Evolutionary conservation across 2,888 invertebrate species (phyloP).

Genomic region (Glaucopsyche alexis): DNA sequence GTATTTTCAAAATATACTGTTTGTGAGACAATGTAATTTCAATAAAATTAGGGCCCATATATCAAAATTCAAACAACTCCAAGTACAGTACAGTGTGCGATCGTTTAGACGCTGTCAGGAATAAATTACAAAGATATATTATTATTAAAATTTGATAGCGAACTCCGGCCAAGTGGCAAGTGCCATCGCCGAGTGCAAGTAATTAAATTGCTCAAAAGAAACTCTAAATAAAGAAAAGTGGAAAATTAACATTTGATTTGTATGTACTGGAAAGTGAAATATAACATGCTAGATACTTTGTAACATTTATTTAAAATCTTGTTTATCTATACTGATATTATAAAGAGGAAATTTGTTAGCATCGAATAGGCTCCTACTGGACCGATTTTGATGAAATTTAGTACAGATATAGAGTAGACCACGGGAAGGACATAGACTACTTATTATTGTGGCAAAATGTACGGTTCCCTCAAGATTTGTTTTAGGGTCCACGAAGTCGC

Average conservation of each 20-base stretch:
- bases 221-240: conserved; percentile 9
- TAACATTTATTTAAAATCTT: too few species aligned
- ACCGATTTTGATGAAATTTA: too few species aligned
- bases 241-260: conserved; percentile 9
- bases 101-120: conserved; percentile 48
- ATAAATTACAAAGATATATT: conserved; percentile 79
- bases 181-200: conserved; percentile 32
- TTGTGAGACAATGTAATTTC: not conserved
- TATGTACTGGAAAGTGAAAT: not conserved
- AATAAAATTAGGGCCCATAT: not conserved
- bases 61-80: not conserved
- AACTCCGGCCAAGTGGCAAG: conserved; percentile 63
- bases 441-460: too few species aligned
- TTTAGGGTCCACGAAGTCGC: too few species aligned
- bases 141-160: conserved; percentile 76
- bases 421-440: too few species aligned
- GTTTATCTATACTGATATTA: too few species aligned
- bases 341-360: too few species aligned
- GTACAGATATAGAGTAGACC: too few species aligned
- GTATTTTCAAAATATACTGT: too few species aligned
- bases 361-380: too few species aligned
- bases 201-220: conserved; percentile 21
- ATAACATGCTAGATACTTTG: not conserved
- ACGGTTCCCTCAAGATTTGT: too few species aligned
- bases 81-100: not conserved